These are phyloP conservation scores for Lasioglossum malachurum DNA, from an alignment of 2,888 invertebrate genomes.

Conservation along the genomic window DNA sequence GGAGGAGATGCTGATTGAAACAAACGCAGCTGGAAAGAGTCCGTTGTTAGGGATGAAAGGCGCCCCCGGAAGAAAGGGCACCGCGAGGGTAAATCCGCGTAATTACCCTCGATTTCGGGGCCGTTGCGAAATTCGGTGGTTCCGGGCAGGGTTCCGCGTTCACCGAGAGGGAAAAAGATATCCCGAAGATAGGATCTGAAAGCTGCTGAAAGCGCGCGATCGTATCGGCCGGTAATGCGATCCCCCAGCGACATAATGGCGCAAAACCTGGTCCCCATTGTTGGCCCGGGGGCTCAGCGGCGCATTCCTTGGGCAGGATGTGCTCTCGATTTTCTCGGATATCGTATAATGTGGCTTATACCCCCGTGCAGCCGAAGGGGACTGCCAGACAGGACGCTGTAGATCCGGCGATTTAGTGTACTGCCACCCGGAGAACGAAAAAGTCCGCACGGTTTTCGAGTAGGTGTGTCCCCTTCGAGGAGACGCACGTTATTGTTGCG, in stretches of 20 bases:
- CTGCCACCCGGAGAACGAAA: conserved; percentile 9
- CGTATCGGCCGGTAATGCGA: conserved; percentile 79
- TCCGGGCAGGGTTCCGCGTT: conserved; percentile 51
- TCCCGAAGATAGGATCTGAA: conserved; percentile 66
- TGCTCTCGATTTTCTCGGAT: conserved; percentile 79
- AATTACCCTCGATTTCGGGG: conserved; percentile 58
- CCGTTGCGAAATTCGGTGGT: conserved; percentile 64
- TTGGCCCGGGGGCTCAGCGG: conserved; percentile 57
- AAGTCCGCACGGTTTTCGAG: conserved; percentile 4
- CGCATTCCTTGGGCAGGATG: conserved; percentile 78
- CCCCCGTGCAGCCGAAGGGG: conserved; percentile 51
- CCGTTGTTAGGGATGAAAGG: conserved; percentile 21
- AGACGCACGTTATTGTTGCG: conserved; percentile 26
- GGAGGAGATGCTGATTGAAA: background rate
- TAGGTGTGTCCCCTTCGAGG: conserved; percentile 39
- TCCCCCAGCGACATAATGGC: conserved; percentile 80
- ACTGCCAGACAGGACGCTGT: conserved; percentile 27
- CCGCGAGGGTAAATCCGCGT: conserved; percentile 52
- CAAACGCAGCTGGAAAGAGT: background rate
- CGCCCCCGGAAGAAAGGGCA: background rate
- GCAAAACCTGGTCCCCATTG: conserved; percentile 73
- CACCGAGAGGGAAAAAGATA: conserved; percentile 67
- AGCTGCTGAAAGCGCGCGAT: conserved; percentile 72
- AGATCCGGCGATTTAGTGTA: conserved; percentile 64
- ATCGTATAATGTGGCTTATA: conserved; percentile 79